These are phyloP conservation scores for Elysia chlorotica DNA, from an alignment of 1,140 invertebrate genomes.

Conservation along the genomic window DNA sequence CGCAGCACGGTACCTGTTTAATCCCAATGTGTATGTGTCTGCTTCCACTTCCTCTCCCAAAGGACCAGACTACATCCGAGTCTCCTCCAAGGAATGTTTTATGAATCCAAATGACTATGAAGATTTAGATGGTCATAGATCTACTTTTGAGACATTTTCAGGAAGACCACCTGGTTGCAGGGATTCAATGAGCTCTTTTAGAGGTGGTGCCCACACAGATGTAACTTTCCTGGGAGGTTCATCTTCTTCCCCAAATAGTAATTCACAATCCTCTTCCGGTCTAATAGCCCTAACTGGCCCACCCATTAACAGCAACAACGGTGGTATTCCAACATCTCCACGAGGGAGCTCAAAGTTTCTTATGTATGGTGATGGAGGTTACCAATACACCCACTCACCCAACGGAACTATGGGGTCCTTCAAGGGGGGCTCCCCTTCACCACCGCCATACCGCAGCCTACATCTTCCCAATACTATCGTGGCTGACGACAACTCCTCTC, in stretches of 20 bases:
- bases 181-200: slow-evolving; percentile 35
- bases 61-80: slow-evolving; percentile 33
- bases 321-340: slow-evolving; percentile 34
- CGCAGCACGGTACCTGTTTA: slow-evolving; percentile 31
- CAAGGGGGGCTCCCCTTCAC: slow-evolving; percentile 27
- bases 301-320: no score
- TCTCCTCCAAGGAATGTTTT: slow-evolving; percentile 31
- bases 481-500: slow-evolving; percentile 9
- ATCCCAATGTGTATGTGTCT: slow-evolving; percentile 42
- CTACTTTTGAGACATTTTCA: slow-evolving; percentile 25
- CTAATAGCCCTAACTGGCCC: no score
- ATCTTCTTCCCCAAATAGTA: slow-evolving; percentile 24
- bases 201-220: slow-evolving; percentile 24
- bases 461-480: slow-evolving; percentile 18
- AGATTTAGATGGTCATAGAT: slow-evolving; percentile 33
- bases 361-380: slow-evolving; percentile 19
- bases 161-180: slow-evolving; percentile 21
- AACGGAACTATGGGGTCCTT: slow-evolving; percentile 28
- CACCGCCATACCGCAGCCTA: slow-evolving; percentile 29
- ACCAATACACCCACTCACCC: slow-evolving; percentile 26
- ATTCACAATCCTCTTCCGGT: slow-evolving; percentile 29
- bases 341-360: slow-evolving; percentile 28
- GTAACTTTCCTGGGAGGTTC: slow-evolving; percentile 29
- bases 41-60: slow-evolving; percentile 35
- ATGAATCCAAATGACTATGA: slow-evolving; percentile 45